phyloP scores from a whole-genome alignment of 1,140 invertebrate genomes.

The Frieseomelitta varia region DNA sequence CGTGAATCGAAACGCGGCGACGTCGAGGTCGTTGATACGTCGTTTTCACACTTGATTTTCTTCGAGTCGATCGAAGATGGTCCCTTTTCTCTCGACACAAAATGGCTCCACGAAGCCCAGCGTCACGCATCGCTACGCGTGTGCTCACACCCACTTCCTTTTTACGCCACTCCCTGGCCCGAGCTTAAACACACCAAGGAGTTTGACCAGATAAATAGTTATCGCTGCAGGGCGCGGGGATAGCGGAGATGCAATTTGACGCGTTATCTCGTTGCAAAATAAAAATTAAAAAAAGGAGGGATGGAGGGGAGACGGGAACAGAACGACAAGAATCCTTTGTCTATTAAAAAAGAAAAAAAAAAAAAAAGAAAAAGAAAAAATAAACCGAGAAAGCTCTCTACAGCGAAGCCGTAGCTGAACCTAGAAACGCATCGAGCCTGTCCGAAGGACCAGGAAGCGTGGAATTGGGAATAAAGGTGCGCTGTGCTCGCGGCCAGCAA shows the following conservation, averaged over 20 bases:
- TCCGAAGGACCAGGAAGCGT: slow-evolving; percentile 54
- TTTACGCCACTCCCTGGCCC: slow-evolving; percentile 81
- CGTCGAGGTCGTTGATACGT: background rate
- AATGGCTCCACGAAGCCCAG: slow-evolving; percentile 77
- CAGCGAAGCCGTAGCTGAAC: no score
- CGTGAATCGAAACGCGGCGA: background rate
- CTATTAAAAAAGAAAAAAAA: background rate
- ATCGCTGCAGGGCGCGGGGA: background rate
- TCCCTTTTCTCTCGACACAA: slow-evolving; percentile 73
- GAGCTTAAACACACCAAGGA: slow-evolving; percentile 27
- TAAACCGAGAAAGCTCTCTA: background rate
- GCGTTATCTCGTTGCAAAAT: background rate
- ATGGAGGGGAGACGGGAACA: fast-evolving
- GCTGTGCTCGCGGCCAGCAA: slow-evolving; percentile 40
- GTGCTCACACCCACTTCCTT: slow-evolving; percentile 83
- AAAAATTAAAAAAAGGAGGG: fast-evolving
- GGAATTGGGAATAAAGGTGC: slow-evolving; percentile 68
- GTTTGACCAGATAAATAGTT: slow-evolving; percentile 33
- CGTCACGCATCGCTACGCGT: slow-evolving; percentile 81
- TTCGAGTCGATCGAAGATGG: slow-evolving; percentile 72
- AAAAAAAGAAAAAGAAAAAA: background rate
- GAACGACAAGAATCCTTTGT: background rate
- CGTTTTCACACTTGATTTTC: background rate
- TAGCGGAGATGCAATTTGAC: background rate
- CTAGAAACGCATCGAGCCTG: slow-evolving; percentile 1